Evolutionary conservation across 2,113 vertebrate genomes (phyloP).

Genomic region (Colaptes auratus): DNA sequence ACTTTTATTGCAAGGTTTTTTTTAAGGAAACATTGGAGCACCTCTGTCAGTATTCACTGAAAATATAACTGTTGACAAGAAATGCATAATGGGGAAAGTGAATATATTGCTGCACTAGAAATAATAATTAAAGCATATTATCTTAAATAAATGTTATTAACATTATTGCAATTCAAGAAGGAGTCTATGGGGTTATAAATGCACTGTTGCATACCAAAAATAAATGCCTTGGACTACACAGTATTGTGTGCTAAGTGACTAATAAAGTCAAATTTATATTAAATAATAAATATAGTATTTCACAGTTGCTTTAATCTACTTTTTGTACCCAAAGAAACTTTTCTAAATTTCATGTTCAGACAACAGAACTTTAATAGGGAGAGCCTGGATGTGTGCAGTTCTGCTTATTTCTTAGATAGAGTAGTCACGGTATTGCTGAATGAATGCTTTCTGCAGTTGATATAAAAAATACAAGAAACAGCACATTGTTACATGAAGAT

Average conservation of each 20-base stretch:
- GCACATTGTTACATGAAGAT: background rate
- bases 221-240: slow-evolving; percentile 27
- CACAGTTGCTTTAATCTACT: slow-evolving; percentile 4
- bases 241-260: slow-evolving; percentile 28
- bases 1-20: slow-evolving; percentile 34
- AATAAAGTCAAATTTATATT: slow-evolving; percentile 28
- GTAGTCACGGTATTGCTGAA: background rate
- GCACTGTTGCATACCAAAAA: slow-evolving; percentile 43
- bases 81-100: background rate
- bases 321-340: background rate
- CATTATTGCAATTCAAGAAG: background rate
- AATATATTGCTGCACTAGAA: slow-evolving; percentile 22
- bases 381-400: background rate
- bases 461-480: background rate
- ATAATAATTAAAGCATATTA: background rate
- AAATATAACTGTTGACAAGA: slow-evolving; percentile 33
- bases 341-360: background rate
- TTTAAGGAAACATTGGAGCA: background rate
- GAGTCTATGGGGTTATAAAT: slow-evolving; percentile 55
- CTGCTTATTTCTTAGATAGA: background rate
- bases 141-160: slow-evolving; percentile 17
- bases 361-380: background rate
- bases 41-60: background rate
- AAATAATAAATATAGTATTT: background rate
- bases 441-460: background rate